These are phyloP conservation scores for Rhagonycha lutea DNA, from an alignment of 2,888 invertebrate genomes.

Conservation along the genomic window DNA sequence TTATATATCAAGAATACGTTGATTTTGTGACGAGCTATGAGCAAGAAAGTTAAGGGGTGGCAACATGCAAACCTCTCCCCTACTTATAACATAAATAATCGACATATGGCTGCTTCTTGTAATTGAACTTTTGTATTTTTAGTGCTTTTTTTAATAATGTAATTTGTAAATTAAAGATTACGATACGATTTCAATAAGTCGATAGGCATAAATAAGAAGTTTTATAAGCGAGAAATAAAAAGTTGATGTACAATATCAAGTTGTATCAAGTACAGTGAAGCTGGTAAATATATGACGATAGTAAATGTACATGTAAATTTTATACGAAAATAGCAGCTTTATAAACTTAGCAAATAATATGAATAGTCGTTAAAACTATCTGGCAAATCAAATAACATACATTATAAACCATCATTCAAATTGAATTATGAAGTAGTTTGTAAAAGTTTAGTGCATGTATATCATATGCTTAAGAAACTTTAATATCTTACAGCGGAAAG, in stretches of 20 bases:
- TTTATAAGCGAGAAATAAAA: background rate
- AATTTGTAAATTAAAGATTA: background rate
- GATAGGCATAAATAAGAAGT: background rate
- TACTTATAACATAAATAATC: conserved; percentile 8
- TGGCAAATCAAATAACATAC: conserved; percentile 19
- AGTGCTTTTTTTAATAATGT: background rate
- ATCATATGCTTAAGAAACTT: background rate
- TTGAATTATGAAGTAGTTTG: conserved; percentile 19
- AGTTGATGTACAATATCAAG: background rate
- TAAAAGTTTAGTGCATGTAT: conserved; percentile 6
- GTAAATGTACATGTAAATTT: conserved; percentile 27
- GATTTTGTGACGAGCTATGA: too few relatives aligned
- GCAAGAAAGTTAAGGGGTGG: too few relatives aligned
- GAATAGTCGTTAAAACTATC: conserved; percentile 24
- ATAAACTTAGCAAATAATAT: conserved; percentile 31
- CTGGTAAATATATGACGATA: conserved; percentile 17
- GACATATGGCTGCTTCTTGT: conserved; percentile 4
- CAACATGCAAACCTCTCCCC: too few relatives aligned
- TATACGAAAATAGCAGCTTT: conserved; percentile 22
- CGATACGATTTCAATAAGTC: background rate
- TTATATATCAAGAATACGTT: too few relatives aligned
- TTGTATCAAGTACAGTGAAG: background rate
- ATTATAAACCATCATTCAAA: conserved; percentile 13
- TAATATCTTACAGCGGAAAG: background rate
- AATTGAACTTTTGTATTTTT: background rate